Evolutionary conservation across 2,797 vertebrate genomes (phyloP).

Genomic region (Sebastes umbrosus): DNA sequence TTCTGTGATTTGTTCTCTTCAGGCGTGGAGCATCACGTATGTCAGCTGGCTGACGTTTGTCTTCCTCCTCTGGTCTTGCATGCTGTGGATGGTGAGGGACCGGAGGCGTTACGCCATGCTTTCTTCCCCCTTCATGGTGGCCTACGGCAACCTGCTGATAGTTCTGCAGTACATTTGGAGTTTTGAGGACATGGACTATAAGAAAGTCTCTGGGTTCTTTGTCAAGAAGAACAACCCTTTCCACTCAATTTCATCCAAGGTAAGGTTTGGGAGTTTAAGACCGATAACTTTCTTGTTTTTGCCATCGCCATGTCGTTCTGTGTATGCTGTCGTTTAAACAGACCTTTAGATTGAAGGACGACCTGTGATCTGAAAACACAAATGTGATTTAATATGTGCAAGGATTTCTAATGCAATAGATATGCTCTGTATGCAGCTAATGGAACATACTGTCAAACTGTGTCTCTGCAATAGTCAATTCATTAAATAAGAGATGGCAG

Average conservation of each 20-base stretch:
- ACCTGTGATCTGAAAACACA: background rate
- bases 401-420: background rate
- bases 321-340: background rate
- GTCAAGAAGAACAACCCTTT: conserved; percentile 82
- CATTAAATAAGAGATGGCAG: background rate
- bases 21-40: conserved; percentile 98
- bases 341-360: background rate
- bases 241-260: conserved; percentile 92
- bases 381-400: background rate
- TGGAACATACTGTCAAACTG: background rate
- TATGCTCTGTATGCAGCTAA: background rate
- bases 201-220: conserved; percentile 83
- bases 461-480: background rate
- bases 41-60: conserved; percentile 97
- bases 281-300: background rate
- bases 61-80: conserved; percentile 95
- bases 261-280: conserved; percentile 84
- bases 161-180: conserved; percentile 95
- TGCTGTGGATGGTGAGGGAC: conserved; percentile 95
- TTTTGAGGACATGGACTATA: conserved; percentile 78
- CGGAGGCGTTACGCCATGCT: conserved; percentile 94
- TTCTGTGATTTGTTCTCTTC: background rate
- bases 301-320: background rate
- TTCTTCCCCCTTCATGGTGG: conserved; percentile 96
- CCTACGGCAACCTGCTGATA: conserved; percentile 91